Base-by-base conservation (phyloP, 1,140 invertebrate genomes). In the Lepidurus couesii region DNA sequence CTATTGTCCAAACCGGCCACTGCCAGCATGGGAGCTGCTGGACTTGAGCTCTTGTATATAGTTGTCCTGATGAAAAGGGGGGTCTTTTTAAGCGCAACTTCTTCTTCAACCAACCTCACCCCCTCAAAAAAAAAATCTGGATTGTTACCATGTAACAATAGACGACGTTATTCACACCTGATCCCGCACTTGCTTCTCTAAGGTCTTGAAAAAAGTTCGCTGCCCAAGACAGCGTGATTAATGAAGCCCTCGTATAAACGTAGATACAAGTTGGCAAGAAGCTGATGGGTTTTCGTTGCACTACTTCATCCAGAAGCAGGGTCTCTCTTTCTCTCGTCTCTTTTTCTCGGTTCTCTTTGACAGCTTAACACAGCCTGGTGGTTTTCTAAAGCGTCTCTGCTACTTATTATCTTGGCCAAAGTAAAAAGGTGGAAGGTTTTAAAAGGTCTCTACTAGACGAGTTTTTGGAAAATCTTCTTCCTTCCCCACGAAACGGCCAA, bases 151-250 rank as follows among this genome's bases (percentile, higher is more conserved):
- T 13, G 53, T 65, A 65, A 65, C 53, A 65, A 65, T 65, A 65
- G 53, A 21, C 53, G 53, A 65, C 53, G 53, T 65, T 65, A 65
- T 65, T 65, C 53, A 65, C 53, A 65, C 53, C 53, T 65, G 53
- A 65, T 34, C 53, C 53, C 53, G 53, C 53, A 65, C 53, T 65
- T 65, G 53, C 53, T 65, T 7, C 21, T 34, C 3, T 13, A 65
- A 65, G 53, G 53, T 65, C 53, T 65, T 34, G 34, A 34, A 65
- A 65, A 65, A 65, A 65, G 53, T 65, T 21, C 53, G 7, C 53
- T 65, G 53, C 1, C 53, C 53, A 65, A 16, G 53, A 7, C 53
- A 65, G 53, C 53, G 53, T 65, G 53, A 65, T 65, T 65, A 65
- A 65, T 65, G 53, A 65, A 65, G 53, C 53, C 53, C 16, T 65